Base-by-base conservation (phyloP, 2,797 vertebrate genomes). In the Parambassis ranga region DNA sequence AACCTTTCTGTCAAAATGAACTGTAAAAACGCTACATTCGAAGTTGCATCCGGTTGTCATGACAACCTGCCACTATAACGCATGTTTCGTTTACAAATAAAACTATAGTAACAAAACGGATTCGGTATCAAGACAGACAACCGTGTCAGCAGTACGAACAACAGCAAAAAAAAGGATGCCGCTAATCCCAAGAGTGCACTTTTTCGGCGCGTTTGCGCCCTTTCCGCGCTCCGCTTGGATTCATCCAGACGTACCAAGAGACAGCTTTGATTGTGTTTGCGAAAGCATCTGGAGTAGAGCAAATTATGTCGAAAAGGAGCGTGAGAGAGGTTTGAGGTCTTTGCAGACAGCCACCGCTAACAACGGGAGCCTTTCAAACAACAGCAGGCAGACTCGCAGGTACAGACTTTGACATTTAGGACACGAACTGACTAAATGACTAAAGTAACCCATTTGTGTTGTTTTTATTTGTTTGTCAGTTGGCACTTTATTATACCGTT, bases 161-260 rank as follows among this genome's bases (percentile, higher is more conserved):
- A 6, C 3, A 37, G 2, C 10, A 10, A n/a, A 3, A 26, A 27
- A 19, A 63, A 28, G 52, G 3, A 55, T 72, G 49, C 55, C 57
- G 22, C 3, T 2, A 3, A 44, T 38, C 13, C 4, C 66, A 0
- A 88, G 82, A 38, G n/a, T n/a, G n/a, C 32, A 16, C 3, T 49
- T 32, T 0, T 61, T 8, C 13, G 2, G 76, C 0, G 90, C 92
- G 0, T 63, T 90, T 10, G 85, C 91, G 2, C 94, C 93, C 0
- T 94, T 93, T 66, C 93, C 93, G 4, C 87, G 94, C 56, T 87
- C 84, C 43, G 84, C 85, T 46, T 96, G 94, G 95, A 91, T 92
- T 43, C 92, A 94, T 24, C 86, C 86, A 1, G 66, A 87, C 15
- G 91, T 86, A 1, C 93, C 93, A 0, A 51, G 41, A 16, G 94